Percentiles rank a stretch among this genome's conserved stretches.
Evolutionary conservation across 2,888 invertebrate genomes (phyloP).

Genomic region (Drosophila meridiana): DNA sequence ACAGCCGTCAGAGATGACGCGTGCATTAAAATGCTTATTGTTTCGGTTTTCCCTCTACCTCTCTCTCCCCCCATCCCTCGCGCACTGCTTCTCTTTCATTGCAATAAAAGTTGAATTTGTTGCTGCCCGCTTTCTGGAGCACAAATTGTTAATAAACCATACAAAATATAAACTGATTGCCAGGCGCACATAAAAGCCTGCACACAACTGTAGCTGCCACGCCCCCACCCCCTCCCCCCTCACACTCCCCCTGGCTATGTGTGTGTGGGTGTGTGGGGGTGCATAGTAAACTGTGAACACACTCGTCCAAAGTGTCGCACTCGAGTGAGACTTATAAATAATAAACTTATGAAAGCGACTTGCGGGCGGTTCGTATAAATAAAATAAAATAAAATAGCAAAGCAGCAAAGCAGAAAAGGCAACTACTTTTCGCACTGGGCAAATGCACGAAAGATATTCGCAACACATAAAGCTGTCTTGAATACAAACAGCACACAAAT

Average conservation of each 20-base stretch:
- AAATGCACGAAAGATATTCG: constrained; percentile 44
- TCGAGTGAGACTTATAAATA: constrained; percentile 74
- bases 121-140: constrained; percentile 28
- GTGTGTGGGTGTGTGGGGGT: not conserved
- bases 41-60: constrained; percentile 4
- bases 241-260: not conserved
- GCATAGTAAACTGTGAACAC: constrained; percentile 45
- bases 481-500: constrained; percentile 3
- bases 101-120: constrained; percentile 61
- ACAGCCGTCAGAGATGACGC: constrained; percentile 36
- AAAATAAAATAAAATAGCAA: constrained; percentile 59
- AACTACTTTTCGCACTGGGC: constrained; percentile 41
- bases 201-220: constrained; percentile 25
- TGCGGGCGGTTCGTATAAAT: constrained; percentile 46
- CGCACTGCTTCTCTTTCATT: not conserved
- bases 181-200: constrained; percentile 48
- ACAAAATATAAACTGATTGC: constrained; percentile 70
- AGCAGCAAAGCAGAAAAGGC: constrained; percentile 26
- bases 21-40: constrained; percentile 43
- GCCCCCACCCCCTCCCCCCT: not conserved
- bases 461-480: constrained; percentile 41
- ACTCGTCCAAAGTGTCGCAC: constrained; percentile 63
- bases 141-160: constrained; percentile 71
- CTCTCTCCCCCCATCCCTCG: not conserved
- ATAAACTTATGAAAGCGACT: constrained; percentile 71